Base-by-base conservation (phyloP, 1,140 invertebrate genomes). In the Papilio glaucus region DNA sequence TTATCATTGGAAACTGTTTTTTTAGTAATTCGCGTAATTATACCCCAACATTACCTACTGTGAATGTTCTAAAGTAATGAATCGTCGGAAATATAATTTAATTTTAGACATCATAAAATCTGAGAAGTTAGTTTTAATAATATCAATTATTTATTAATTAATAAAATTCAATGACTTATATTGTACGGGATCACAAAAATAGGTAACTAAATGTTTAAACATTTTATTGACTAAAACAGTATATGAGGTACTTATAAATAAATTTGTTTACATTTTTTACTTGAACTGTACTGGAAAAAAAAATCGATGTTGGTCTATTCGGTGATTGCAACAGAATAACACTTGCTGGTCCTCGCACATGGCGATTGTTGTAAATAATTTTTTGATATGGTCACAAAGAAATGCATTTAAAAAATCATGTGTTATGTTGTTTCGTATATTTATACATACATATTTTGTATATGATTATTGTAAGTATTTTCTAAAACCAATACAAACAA, bases 161-260 rank as follows among this genome's bases (percentile, higher is more conserved):
- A 69, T 69, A 49, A 33, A 69, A 69, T 69, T 29, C 18, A 68
- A 45, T 68, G 24, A 69, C 67, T 69, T 37, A 33, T 53, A 53
- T 69, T 33, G 7, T 79, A 78, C 77, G 72, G 72, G 73, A 84
- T 83, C 78, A 83, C 77, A 84, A 81, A 77, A 80, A 77, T 73
- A 75, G 80, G 80, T 83, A 86, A 83, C 81, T 83, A 60, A 73
- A 68, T 63, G 63, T 73, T 72, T 53, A 69, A 69, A 69, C 24
- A 53, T 33, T 68, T 68, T 49, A 69, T 69, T 53, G 45, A 69
- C 26, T 69, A 69, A 69, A 69, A 53, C 67, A 21, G 7, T 69
- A 69, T 49, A 15, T 53, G 33, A 53, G 26, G 42, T 68, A 45
- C 29, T 42, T 49, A 49, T 49, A 49, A 38, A 67, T 72, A 70